Percentiles rank a stretch among this genome's conserved stretches.
Evolutionary conservation across 2,113 vertebrate genomes (phyloP).

Genomic region (Ameiurus melas): DNA sequence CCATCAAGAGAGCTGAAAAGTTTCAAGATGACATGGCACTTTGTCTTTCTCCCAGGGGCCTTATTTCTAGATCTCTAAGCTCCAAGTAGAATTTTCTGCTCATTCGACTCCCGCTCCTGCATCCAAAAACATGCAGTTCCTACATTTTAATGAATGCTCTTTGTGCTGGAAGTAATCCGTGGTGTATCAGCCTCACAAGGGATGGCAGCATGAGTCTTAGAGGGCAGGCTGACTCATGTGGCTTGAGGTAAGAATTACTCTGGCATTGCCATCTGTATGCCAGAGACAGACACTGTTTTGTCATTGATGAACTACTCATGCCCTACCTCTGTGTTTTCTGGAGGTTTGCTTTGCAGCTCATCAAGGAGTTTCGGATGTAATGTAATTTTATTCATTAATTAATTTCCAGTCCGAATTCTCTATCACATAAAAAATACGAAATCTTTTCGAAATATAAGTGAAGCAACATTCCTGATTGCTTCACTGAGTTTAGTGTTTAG

Average conservation of each 20-base stretch:
- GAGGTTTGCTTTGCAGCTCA: not conserved
- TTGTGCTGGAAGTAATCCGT: conserved; percentile 39
- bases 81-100: not conserved
- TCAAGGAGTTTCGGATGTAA: not conserved
- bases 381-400: not conserved
- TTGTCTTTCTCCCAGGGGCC: conserved; percentile 39
- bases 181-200: not conserved
- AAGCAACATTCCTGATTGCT: not conserved
- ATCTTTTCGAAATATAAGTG: not conserved
- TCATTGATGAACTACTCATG: not conserved
- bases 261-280: not conserved
- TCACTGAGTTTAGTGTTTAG: not conserved
- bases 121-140: conserved; percentile 42
- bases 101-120: not conserved
- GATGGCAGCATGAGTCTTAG: not conserved
- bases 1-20: conserved; percentile 50
- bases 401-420: not conserved
- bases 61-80: conserved; percentile 19
- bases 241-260: not conserved
- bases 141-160: conserved; percentile 43
- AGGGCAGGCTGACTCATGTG: conserved; percentile 35
- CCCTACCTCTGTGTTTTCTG: not conserved
- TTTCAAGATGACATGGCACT: conserved; percentile 46
- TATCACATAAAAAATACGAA: not conserved
- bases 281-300: not conserved